A percentile compares a stretch with the other conserved stretches of the same genome.
phyloP scores from a whole-genome alignment of 2,113 vertebrate genomes.

The Lophotis ruficrista region DNA sequence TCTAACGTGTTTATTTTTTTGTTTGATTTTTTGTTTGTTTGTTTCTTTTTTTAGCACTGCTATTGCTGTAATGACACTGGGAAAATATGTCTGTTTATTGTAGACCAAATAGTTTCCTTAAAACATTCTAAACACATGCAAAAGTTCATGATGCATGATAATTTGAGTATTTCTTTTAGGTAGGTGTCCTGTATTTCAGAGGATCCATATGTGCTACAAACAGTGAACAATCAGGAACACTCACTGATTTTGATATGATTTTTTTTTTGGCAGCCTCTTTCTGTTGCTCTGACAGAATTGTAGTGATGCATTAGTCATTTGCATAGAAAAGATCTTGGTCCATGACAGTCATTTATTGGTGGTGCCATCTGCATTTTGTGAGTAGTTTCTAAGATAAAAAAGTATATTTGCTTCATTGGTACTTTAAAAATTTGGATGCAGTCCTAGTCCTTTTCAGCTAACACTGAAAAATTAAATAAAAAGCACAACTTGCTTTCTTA shows the following conservation, averaged over 20 bases:
- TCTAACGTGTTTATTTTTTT: conserved; percentile 50
- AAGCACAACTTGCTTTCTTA: neutral
- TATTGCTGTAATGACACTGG: conserved; percentile 66
- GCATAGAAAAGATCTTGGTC: conserved; percentile 79
- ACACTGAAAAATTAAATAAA: conserved; percentile 58
- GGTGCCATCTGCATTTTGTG: conserved; percentile 79
- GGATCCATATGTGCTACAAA: conserved; percentile 76
- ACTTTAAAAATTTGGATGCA: conserved; percentile 65
- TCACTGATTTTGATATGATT: conserved; percentile 78
- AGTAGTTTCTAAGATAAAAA: conserved; percentile 72
- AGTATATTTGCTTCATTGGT: conserved; percentile 65
- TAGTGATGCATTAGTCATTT: conserved; percentile 81
- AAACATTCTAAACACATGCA: conserved; percentile 76
- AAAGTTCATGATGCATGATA: conserved; percentile 75
- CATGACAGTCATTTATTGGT: conserved; percentile 81
- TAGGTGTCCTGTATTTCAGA: conserved; percentile 76
- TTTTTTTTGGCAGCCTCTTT: conserved; percentile 76
- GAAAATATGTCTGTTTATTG: conserved; percentile 78
- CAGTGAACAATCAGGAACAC: conserved; percentile 78
- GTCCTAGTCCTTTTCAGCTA: conserved; percentile 68
- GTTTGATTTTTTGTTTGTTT: neutral
- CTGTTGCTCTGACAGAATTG: conserved; percentile 75
- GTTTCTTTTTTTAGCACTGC: conserved; percentile 63
- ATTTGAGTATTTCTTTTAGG: conserved; percentile 72
- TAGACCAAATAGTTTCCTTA: conserved; percentile 76